phyloP scores from a whole-genome alignment of 1,140 invertebrate species.

The Lepidurus packardi region DNA sequence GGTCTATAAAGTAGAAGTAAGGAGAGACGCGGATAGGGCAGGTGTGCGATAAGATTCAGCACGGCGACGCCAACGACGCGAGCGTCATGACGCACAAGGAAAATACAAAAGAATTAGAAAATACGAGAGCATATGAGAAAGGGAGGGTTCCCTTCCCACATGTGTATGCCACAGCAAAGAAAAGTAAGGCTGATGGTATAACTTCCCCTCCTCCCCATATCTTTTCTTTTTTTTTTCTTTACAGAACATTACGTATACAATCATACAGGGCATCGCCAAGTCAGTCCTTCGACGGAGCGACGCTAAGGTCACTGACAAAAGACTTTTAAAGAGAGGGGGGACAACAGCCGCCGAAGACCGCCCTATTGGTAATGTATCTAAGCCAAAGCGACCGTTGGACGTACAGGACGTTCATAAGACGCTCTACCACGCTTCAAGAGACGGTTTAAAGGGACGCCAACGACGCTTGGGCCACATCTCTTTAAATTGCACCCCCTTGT shows the following conservation, averaged over 20 bases:
- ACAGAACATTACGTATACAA: not conserved
- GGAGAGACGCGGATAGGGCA: not conserved
- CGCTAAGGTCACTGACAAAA: slow-evolving; percentile 9
- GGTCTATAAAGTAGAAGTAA: not conserved
- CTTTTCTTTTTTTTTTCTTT: not conserved
- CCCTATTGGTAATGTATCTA: not conserved
- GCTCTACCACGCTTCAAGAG: not conserved
- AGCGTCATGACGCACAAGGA: slow-evolving; percentile 17
- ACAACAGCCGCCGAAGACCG: not conserved
- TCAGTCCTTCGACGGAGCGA: not conserved
- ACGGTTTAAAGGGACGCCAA: slow-evolving; percentile 21
- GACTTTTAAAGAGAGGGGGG: not conserved
- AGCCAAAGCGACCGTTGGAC: not conserved
- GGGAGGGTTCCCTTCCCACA: not conserved
- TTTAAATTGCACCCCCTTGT: slow-evolving; percentile 18
- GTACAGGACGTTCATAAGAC: not conserved
- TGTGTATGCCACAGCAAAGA: not conserved
- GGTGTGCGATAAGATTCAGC: slow-evolving; percentile 17
- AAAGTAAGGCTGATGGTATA: not conserved
- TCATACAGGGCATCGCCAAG: slow-evolving; percentile 9
- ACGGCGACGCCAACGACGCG: slow-evolving; percentile 12
- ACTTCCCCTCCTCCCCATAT: not conserved
- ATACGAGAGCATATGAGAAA: not conserved
- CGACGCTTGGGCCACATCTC: not conserved
- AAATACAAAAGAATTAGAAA: slow-evolving; percentile 11